Conservation (phyloP, 2,113 vertebrate genomes). For the Seriola rivoliana region DNA sequence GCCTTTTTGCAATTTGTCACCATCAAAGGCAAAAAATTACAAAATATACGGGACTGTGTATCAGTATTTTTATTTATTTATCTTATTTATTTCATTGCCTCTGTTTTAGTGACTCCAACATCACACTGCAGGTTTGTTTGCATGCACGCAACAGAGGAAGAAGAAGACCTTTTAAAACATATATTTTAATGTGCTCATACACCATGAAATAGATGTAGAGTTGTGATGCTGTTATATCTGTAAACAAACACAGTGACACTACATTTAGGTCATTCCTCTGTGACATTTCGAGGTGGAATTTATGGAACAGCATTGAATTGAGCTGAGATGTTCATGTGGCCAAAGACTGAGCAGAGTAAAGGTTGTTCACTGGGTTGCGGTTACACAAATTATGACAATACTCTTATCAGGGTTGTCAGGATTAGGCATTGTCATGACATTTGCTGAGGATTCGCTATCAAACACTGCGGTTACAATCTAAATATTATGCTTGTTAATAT, state of each 20-base stretch:
- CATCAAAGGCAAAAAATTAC: slow-evolving; percentile 30
- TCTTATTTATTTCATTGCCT: slow-evolving; percentile 25
- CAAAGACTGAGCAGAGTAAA: not conserved
- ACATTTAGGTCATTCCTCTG: slow-evolving; percentile 49
- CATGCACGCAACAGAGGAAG: slow-evolving; percentile 3
- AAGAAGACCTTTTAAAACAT: slow-evolving; percentile 57
- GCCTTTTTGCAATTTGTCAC: slow-evolving; percentile 46
- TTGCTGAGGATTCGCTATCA: slow-evolving; percentile 21
- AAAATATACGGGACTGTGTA: slow-evolving; percentile 22
- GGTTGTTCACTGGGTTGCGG: not conserved
- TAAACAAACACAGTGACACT: slow-evolving; percentile 48
- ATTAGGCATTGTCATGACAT: slow-evolving; percentile 18
- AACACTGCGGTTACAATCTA: slow-evolving; percentile 4
- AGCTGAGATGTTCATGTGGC: slow-evolving; percentile 13
- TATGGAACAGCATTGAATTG: slow-evolving; percentile 11
- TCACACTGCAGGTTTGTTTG: slow-evolving; percentile 34
- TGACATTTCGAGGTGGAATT: slow-evolving; percentile 58
- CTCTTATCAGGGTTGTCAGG: not conserved
- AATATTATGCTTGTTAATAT: slow-evolving; percentile 8
- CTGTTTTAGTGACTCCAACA: not conserved
- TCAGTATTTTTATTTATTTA: slow-evolving; percentile 45
- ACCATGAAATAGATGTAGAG: slow-evolving; percentile 59
- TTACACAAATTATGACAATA: slow-evolving; percentile 15
- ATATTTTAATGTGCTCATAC: slow-evolving; percentile 55
- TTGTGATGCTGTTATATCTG: slow-evolving; percentile 48